phyloP scores from a whole-genome alignment of 2,113 vertebrate species.

The Toxotes jaculatrix region DNA sequence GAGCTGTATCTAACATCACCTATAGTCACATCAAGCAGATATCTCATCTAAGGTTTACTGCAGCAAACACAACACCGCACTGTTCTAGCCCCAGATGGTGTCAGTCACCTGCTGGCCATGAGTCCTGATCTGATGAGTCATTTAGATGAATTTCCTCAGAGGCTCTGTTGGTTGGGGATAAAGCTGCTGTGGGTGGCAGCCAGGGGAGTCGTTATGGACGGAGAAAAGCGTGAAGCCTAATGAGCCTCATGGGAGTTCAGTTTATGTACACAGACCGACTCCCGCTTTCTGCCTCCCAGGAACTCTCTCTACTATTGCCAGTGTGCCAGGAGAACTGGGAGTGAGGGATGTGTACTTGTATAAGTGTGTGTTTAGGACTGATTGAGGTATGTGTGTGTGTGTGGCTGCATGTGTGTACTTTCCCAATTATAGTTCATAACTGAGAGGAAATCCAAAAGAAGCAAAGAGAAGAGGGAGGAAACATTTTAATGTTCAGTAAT shows the following conservation, averaged over 20 bases:
- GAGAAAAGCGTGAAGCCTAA: slow-evolving; percentile 55
- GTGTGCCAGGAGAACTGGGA: neutral
- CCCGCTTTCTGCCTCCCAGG: slow-evolving; percentile 37
- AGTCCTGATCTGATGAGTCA: slow-evolving; percentile 51
- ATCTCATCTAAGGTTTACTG: neutral
- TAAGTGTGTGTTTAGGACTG: neutral
- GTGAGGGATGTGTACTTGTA: neutral
- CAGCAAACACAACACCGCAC: neutral
- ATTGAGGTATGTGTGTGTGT: neutral
- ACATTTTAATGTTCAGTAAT: slow-evolving; percentile 7
- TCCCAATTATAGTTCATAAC: slow-evolving; percentile 13
- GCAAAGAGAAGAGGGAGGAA: too few species aligned
- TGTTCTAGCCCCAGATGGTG: slow-evolving; percentile 49
- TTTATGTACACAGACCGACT: slow-evolving; percentile 54
- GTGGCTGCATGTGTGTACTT: neutral
- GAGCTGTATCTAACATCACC: neutral
- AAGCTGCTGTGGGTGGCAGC: slow-evolving; percentile 29
- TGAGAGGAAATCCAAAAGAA: slow-evolving; percentile 8
- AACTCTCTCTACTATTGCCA: slow-evolving; percentile 30
- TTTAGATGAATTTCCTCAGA: slow-evolving; percentile 37
- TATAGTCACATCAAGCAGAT: neutral
- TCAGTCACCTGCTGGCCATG: slow-evolving; percentile 52
- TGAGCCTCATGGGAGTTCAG: slow-evolving; percentile 60
- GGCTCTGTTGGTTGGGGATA: slow-evolving; percentile 45
- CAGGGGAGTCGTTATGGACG: slow-evolving; percentile 50